phyloP scores from a whole-genome alignment of 2,888 invertebrate species.

The Lydus trimaculatus region DNA sequence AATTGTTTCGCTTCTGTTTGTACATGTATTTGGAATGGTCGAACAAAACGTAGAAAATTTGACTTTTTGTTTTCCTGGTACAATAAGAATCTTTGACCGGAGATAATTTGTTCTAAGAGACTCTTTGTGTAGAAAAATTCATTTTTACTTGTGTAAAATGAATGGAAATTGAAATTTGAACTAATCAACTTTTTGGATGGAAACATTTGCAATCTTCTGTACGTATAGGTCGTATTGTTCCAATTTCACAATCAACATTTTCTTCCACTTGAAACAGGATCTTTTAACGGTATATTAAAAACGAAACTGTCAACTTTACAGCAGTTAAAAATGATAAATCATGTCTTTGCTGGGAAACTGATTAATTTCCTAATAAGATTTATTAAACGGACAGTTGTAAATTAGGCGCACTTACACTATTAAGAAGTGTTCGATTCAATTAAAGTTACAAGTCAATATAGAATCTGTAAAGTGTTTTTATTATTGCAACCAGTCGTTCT shows the following conservation, averaged over 20 bases:
- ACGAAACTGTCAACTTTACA: neutral
- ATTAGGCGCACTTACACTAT: neutral
- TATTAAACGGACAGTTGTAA: neutral
- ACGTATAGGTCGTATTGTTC: too few species aligned
- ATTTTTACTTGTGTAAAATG: neutral
- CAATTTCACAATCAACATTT: too few species aligned
- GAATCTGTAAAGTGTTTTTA: neutral
- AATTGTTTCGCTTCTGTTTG: too few species aligned
- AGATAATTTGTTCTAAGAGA: neutral
- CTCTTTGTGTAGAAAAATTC: neutral
- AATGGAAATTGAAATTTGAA: neutral
- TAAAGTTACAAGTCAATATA: neutral
- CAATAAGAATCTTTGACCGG: neutral
- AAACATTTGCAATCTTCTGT: too few species aligned
- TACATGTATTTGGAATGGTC: too few species aligned
- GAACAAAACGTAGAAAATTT: too few species aligned
- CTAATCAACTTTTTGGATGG: too few species aligned
- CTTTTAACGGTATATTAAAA: neutral
- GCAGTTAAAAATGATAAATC: conserved; percentile 25
- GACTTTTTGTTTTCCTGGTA: neutral
- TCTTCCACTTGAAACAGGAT: neutral
- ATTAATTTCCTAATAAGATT: neutral
- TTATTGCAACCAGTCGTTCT: neutral
- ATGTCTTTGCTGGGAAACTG: neutral
- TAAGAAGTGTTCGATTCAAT: conserved; percentile 18